These are phyloP conservation scores for Sarotherodon lohbergeri DNA, from an alignment of 2,113 vertebrate genomes.

Conservation along the genomic window DNA sequence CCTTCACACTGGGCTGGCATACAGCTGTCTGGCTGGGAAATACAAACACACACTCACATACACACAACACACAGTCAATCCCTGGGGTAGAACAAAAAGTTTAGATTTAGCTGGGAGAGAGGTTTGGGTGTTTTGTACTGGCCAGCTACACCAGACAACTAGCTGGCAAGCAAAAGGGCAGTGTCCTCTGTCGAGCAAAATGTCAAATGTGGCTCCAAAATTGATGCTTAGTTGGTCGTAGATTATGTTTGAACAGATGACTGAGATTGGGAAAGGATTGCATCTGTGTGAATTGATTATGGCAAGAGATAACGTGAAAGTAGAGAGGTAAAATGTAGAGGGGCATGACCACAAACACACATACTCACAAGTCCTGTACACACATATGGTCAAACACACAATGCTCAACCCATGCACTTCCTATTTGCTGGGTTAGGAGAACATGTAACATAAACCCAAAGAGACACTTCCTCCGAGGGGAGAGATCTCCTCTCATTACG, in stretches of 20 bases:
- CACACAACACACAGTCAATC: conserved; percentile 8
- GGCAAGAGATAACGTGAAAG: not conserved
- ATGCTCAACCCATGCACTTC: not conserved
- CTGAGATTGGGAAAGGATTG: not conserved
- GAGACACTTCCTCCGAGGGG: conserved; percentile 61
- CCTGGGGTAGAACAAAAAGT: conserved; percentile 33
- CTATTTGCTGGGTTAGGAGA: conserved; percentile 61
- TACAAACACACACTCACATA: conserved; percentile 20
- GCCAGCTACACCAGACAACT: not conserved
- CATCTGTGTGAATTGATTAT: not conserved
- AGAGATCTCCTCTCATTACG: conserved; percentile 71
- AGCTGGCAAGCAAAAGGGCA: conserved; percentile 23
- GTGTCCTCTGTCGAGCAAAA: conserved; percentile 18
- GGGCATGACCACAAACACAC: not conserved
- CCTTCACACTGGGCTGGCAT: conserved; percentile 74
- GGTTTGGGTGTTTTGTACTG: conserved; percentile 17
- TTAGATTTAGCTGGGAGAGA: conserved; percentile 3
- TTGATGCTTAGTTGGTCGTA: not conserved
- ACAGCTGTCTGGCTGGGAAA: conserved; percentile 62
- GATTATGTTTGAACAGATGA: conserved; percentile 7
- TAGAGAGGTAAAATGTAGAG: not conserved
- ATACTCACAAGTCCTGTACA: not conserved
- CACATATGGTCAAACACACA: not conserved
- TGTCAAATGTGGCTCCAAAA: conserved; percentile 18
- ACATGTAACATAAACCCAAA: conserved; percentile 60